These are phyloP conservation scores for Drosophila parthenogenetica DNA, from an alignment of 2,888 invertebrate genomes.

Conservation along the genomic window DNA sequence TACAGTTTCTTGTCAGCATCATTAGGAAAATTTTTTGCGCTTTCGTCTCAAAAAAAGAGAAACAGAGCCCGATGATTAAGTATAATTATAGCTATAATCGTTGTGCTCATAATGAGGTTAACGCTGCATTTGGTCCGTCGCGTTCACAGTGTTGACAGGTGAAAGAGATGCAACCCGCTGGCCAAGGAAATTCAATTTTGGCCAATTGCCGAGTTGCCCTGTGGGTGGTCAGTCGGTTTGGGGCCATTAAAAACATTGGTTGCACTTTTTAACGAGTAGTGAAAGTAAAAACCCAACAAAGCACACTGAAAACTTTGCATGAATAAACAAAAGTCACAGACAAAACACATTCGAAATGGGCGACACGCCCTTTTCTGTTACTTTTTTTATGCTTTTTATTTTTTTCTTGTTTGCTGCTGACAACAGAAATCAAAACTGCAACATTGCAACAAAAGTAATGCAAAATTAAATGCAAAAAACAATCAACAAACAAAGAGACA, in stretches of 20 bases:
- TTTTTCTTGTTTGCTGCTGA: conserved; percentile 25
- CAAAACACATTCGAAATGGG: conserved; percentile 39
- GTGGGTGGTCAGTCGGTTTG: conserved; percentile 49
- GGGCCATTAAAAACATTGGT: conserved; percentile 47
- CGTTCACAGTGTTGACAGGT: conserved; percentile 49
- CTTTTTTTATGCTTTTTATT: conserved; percentile 10
- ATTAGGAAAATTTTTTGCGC: conserved; percentile 76
- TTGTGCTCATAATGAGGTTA: conserved; percentile 51
- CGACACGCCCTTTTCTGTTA: conserved; percentile 59
- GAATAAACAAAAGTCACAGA: conserved; percentile 57
- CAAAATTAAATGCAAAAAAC: conserved; percentile 73
- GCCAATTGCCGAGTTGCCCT: conserved; percentile 23
- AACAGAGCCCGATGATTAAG: conserved; percentile 40
- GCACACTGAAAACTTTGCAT: conserved; percentile 63
- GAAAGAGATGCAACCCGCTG: conserved; percentile 64
- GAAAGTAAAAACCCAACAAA: conserved; percentile 61
- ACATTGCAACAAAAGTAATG: conserved; percentile 65
- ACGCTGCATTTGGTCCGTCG: conserved; percentile 57
- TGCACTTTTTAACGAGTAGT: conserved; percentile 64
- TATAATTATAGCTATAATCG: conserved; percentile 41
- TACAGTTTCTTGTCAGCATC: conserved; percentile 55
- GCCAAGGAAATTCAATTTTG: conserved; percentile 25
- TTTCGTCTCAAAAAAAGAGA: conserved; percentile 53
- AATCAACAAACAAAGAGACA: conserved; percentile 47
- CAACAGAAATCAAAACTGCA: conserved; percentile 74